Evolutionary conservation across 1,140 invertebrate species (phyloP).

Genomic region (Rhopalosiphum maidis): DNA sequence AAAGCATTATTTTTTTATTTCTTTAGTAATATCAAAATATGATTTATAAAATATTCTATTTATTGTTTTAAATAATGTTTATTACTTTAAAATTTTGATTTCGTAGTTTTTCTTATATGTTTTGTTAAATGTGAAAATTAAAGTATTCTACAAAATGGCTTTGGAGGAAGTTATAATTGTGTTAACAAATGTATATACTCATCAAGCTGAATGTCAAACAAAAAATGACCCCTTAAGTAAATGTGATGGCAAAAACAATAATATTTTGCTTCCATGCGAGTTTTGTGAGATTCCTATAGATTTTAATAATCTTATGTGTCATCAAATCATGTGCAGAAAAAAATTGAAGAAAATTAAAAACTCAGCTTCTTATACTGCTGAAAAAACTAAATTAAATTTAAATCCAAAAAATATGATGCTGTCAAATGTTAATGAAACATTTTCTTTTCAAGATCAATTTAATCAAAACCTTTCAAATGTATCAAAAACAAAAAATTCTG

Average conservation of each 20-base stretch:
- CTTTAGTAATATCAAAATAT: not conserved
- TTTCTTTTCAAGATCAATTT: not conserved
- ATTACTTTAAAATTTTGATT: not conserved
- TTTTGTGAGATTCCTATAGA: not conserved
- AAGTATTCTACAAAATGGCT: not conserved
- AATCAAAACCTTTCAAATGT: not conserved
- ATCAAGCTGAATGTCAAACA: not conserved
- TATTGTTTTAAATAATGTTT: not conserved
- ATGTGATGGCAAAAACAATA: not conserved
- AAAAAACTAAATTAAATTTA: not conserved
- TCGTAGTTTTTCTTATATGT: not conserved
- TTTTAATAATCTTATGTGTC: not conserved
- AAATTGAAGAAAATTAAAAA: not conserved
- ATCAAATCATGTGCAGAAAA: not conserved
- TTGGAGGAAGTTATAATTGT: not conserved
- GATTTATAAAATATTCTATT: not conserved
- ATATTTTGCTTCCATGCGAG: not conserved
- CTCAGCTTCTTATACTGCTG: not conserved
- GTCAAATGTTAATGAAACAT: not conserved
- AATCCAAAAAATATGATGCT: not conserved
- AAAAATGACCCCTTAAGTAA: not conserved
- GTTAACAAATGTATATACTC: not conserved
- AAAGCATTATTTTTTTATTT: not conserved
- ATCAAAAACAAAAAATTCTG: not conserved
- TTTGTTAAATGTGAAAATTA: slow-evolving; percentile 21